Percentiles rank a stretch among this genome's conserved stretches.
These are phyloP conservation scores for Anarrhichthys ocellatus DNA, from an alignment of 2,113 vertebrate genomes.

Conservation along the genomic window DNA sequence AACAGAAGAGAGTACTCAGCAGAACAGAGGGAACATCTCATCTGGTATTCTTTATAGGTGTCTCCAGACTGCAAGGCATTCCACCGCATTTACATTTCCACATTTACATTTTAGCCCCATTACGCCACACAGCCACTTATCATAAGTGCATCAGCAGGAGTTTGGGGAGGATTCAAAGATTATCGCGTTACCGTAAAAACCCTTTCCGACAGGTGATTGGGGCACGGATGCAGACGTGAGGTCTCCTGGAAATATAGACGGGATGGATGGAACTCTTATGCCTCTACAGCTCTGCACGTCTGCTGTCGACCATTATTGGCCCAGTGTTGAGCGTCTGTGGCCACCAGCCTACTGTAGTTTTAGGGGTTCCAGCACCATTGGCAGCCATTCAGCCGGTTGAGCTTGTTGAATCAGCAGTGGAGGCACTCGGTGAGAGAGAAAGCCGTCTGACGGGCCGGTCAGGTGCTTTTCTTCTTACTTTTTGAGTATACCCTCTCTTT, in stretches of 20 bases:
- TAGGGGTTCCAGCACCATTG: not conserved
- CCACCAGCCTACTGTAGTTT: not conserved
- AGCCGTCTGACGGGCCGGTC: not conserved
- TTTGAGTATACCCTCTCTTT: not conserved
- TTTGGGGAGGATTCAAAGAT: slow-evolving; percentile 33
- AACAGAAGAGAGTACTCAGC: slow-evolving; percentile 15
- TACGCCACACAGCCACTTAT: slow-evolving; percentile 48
- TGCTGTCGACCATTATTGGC: not conserved
- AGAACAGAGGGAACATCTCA: slow-evolving; percentile 42
- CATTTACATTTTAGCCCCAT: slow-evolving; percentile 60
- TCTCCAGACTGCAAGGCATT: slow-evolving; percentile 31
- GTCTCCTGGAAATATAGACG: not conserved
- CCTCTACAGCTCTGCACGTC: no score
- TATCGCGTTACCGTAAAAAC: slow-evolving; percentile 18
- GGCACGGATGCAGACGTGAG: not conserved
- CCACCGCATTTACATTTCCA: slow-evolving; percentile 57
- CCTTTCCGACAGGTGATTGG: slow-evolving; percentile 25
- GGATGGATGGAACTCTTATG: not conserved
- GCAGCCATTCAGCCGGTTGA: not conserved
- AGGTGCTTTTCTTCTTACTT: not conserved
- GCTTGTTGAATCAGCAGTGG: not conserved
- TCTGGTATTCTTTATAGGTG: slow-evolving; percentile 49
- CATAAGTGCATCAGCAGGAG: slow-evolving; percentile 45
- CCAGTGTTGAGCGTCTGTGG: not conserved
- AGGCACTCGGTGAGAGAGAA: not conserved